Evolutionary conservation across 2,888 invertebrate species (phyloP), one percentile per base, ranked within the genome.

Genomic region (Deilephila porcellus): DNA sequence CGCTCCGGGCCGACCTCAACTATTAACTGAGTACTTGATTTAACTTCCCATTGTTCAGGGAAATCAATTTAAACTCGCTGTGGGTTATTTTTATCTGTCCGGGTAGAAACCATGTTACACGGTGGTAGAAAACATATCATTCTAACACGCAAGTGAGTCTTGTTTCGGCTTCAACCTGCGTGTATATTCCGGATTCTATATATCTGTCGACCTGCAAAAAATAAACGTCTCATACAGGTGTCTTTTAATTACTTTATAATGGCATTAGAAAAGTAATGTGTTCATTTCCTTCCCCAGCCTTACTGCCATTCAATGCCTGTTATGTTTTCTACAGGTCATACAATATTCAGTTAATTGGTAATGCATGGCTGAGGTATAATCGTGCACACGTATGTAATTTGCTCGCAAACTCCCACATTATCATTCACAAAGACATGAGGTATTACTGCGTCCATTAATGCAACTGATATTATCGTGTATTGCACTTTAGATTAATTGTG

Each of bases 341-440:
- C n/a, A 29, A 45, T 1, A 20, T 37, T 52, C 53, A 79, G 72
- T 74, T 83, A 83, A 84, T 85, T 80, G 80, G 74, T 75, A 63
- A 72, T 75, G 73, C 64, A 63, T 75, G 56, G 75, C 76, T 25
- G 20, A 14, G 8, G 52, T 25, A 29, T 67, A 79, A 76, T 77
- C 77, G 73, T 76, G 72, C 74, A 76, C 73, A 79, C 75, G 76
- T 76, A 76, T 80, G 78, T 81, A 81, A 84, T 82, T 80, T 82
- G 71, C 79, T 74, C 71, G 73, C 75, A 76, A 82, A 80, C 78
- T 85, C 82, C 80, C 84, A 86, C 85, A 81, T 78, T 81, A 80
- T 70, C 74, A 74, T 70, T 67, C 75, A 82, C 82, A 82, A 83
- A 80, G 80, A 75, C 71, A 77, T 71, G 73, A 78, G 74, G 72